Evolutionary conservation across 2,888 invertebrate genomes (phyloP), one percentile per base, ranked within the genome.

Genomic region (Limnephilus auricula): DNA sequence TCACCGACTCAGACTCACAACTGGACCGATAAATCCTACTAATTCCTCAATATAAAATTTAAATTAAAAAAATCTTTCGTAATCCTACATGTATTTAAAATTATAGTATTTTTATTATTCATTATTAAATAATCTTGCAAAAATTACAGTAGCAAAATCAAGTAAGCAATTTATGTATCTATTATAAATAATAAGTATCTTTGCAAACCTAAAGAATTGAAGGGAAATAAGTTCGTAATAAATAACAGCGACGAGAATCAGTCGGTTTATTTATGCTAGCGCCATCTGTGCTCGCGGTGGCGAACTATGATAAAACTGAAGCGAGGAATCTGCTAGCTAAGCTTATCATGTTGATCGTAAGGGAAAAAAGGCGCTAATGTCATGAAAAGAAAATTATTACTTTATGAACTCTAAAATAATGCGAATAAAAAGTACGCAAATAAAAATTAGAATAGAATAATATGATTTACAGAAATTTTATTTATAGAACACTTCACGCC

Each of bases 201-300:
- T 25, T 25, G 2, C 0, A 65, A n/a, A 65, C 25, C 2, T 65
- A 25, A 25, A 65, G 25, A 65, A 65, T 6, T 25, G 18, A 25
- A 65, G 18, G 9, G 25, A 25, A 65, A 25, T 18, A 18, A 65
- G 18, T 6, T 65, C 25, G 65, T 25, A 25, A 25, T 65, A 9
- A 65, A 65, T 50, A 25, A 18, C 6, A 6, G 6, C 65, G 15
- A 15, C 9, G 6, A 9, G n/a, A 18, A 65, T 65, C 25, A 65
- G 18, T 5, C 18, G 50, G 18, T 4, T 65, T 65, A 65, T 65
- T 30, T 13, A 15, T 31, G 6, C 34, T 40, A 40, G 34, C 85
- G 85, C 85, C 85, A 85, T 30, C 85, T 85, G n/a, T 85, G 85
- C n/a, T 18, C 9, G 80, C 31, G 32, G 1, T 80, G 80, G 32